Base-by-base conservation (phyloP, 2,113 vertebrate species). In the Micromys minutus region DNA sequence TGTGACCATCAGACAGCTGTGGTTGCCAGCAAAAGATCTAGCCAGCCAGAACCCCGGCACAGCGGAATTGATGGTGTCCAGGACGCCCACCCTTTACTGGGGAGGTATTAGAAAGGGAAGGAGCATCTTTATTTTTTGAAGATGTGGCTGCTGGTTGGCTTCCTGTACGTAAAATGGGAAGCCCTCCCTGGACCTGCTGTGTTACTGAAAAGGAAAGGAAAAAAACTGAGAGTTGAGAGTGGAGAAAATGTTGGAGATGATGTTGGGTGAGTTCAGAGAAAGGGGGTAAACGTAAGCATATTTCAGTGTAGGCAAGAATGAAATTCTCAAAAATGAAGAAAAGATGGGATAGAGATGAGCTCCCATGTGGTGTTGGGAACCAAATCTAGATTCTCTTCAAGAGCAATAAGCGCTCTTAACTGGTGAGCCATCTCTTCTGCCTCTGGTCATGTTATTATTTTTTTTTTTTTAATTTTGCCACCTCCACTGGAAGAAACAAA, bases 41-140 rank as follows among this genome's bases (percentile, higher is more conserved):
- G 52, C 10, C 36, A 42, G 55, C n/a, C 80, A 59, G 55, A 17
- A 26, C 61, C 80, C 80, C 1, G 1, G 80, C 22, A 59, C 22
- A 0, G 2, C 2, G 0, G 11, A 7, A 36, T 15, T 15, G 24
- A 29, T 26, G 11, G n/a, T 29, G 52, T 57, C 36, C 55, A 83
- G n/a, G 80, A 39, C 65, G 39, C 21, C 21, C 76, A 50, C 1
- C 5, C 36, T 24, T 59, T 81, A 39, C 77, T 3, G 3, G 16
- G 52, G 55, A 59, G 63, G 26, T 11, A 65, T 42, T 24, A 61
- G 77, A 69, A 69, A n/a, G 11, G 22, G 24, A 7, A 15, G 17
- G 52, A 39, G 22, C 8, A 39, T 81, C 24, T 29, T 16, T 83
- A 1, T 5, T 5, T 42, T 81, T 83, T 42, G 21, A 29, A 29